Evolutionary conservation across 2,888 invertebrate genomes (phyloP).

Genomic region (Drosophila recens): DNA sequence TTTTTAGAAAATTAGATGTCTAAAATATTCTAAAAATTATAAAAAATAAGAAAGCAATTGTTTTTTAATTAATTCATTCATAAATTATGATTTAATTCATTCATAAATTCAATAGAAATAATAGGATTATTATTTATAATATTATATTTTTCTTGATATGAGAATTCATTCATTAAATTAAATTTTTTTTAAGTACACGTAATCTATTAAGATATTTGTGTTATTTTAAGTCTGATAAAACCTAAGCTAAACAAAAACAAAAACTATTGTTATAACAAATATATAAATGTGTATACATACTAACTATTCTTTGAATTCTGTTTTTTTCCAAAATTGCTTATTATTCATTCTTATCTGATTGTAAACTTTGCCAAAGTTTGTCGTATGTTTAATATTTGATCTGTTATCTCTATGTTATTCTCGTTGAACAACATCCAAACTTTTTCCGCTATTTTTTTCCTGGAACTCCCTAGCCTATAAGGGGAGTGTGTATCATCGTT

Average conservation of each 20-base stretch:
- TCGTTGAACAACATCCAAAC: slow-evolving; percentile 38
- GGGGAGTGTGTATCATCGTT: slow-evolving; percentile 9
- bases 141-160: background rate
- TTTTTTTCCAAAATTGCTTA: background rate
- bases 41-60: background rate
- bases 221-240: background rate
- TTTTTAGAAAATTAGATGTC: background rate
- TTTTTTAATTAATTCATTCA: background rate
- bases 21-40: background rate
- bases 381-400: slow-evolving; percentile 35
- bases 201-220: background rate
- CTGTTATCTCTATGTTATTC: slow-evolving; percentile 29
- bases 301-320: background rate
- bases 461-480: slow-evolving; percentile 19
- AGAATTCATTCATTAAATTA: background rate
- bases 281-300: background rate
- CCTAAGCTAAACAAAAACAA: background rate
- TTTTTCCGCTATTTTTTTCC: slow-evolving; percentile 27
- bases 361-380: slow-evolving; percentile 20
- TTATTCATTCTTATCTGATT: slow-evolving; percentile 35
- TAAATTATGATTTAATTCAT: background rate
- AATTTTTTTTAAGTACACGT: background rate
- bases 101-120: background rate
- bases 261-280: background rate
- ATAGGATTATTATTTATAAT: background rate